phyloP scores from a whole-genome alignment of 2,797 vertebrate genomes.

The Macroramphosus scolopax region DNA sequence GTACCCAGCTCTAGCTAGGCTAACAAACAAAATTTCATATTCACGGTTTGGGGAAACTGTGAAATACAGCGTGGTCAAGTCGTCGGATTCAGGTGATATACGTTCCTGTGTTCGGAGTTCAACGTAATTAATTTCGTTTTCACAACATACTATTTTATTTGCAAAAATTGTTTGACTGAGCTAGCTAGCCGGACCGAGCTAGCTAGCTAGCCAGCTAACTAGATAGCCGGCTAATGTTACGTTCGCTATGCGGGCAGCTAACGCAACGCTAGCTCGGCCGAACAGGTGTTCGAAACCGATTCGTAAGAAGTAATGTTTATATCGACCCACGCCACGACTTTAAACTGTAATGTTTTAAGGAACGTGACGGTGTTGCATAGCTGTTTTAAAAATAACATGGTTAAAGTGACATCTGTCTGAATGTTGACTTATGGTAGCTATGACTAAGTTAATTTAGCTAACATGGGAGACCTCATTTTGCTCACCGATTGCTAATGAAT shows the following conservation, averaged over 20 bases:
- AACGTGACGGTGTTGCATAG: rapidly evolving
- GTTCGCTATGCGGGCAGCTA: slow-evolving; percentile 41
- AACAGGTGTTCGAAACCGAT: slow-evolving; percentile 46
- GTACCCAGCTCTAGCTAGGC: slow-evolving; percentile 45
- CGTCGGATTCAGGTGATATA: slow-evolving; percentile 68
- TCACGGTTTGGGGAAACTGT: slow-evolving; percentile 58
- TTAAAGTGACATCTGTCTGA: background rate
- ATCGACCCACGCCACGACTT: background rate
- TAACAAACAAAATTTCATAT: slow-evolving; percentile 39
- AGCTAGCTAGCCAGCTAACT: slow-evolving; percentile 19
- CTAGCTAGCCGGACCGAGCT: slow-evolving; percentile 22
- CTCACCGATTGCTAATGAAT: background rate
- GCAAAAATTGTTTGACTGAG: slow-evolving; percentile 10
- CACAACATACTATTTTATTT: background rate
- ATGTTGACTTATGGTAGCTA: background rate
- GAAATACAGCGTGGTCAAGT: slow-evolving; percentile 64
- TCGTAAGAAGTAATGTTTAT: background rate
- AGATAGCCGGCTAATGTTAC: slow-evolving; percentile 37
- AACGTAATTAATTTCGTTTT: background rate
- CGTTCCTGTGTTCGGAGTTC: background rate
- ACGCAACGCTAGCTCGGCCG: slow-evolving; percentile 19
- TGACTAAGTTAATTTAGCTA: slow-evolving; percentile 1
- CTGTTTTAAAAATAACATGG: background rate
- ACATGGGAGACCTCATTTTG: background rate
- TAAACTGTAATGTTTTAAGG: too few species aligned